These are phyloP conservation scores for Tetragonula carbonaria DNA, from an alignment of 2,888 invertebrate genomes.

Conservation along the genomic window DNA sequence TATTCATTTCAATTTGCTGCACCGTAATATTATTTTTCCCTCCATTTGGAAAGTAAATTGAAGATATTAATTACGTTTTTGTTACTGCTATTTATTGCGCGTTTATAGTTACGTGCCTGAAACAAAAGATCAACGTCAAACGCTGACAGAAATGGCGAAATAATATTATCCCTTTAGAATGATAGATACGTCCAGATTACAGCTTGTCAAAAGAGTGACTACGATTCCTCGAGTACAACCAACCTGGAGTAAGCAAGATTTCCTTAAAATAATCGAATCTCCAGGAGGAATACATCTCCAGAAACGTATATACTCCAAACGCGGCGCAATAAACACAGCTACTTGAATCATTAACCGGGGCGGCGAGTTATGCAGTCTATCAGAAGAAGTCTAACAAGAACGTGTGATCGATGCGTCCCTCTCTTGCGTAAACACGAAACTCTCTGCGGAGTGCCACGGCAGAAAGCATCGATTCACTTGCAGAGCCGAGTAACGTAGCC, in stretches of 20 bases:
- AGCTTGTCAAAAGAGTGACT: neutral
- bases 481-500: neutral
- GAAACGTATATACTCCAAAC: neutral
- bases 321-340: neutral
- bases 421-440: constrained; percentile 13
- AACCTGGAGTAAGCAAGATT: neutral
- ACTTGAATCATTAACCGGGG: neutral
- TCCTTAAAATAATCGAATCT: neutral
- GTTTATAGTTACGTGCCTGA: neutral
- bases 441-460: neutral
- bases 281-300: neutral
- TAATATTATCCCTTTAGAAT: constrained; percentile 2
- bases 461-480: neutral
- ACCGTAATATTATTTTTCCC: neutral
- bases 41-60: neutral
- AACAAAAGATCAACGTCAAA: neutral
- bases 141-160: neutral
- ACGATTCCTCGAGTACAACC: neutral
- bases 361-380: constrained; percentile 5
- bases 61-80: neutral
- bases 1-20: neutral
- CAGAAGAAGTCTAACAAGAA: neutral
- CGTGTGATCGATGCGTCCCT: constrained; percentile 16
- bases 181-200: neutral
- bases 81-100: neutral